These are phyloP conservation scores for Rhyacophila evoluta DNA, from an alignment of 2,888 invertebrate species.

Conservation along the genomic window DNA sequence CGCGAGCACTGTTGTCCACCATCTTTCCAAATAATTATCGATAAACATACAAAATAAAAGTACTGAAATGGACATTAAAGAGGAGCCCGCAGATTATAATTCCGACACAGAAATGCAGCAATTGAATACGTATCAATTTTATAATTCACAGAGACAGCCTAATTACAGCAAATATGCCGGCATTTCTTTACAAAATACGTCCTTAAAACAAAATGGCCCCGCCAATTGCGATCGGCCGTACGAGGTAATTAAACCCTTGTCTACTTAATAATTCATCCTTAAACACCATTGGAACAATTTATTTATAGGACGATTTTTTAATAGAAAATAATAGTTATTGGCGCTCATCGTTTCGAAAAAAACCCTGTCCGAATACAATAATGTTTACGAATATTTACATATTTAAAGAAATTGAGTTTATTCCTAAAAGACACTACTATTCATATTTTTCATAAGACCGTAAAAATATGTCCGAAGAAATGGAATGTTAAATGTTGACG, in stretches of 20 bases:
- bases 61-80: background rate
- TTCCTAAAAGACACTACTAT: too few species aligned
- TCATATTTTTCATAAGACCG: too few species aligned
- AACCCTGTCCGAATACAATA: too few species aligned
- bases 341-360: too few species aligned
- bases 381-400: too few species aligned
- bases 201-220: background rate
- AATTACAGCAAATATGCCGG: background rate
- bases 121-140: background rate
- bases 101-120: background rate
- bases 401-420: too few species aligned
- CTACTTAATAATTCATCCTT: too few species aligned
- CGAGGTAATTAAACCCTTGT: background rate
- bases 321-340: too few species aligned
- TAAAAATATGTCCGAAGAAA: too few species aligned
- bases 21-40: background rate
- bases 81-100: background rate
- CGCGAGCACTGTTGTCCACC: background rate
- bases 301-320: too few species aligned
- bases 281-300: too few species aligned
- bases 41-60: background rate
- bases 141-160: background rate
- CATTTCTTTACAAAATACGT: background rate
- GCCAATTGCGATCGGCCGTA: background rate
- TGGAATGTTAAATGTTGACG: too few species aligned